Evolutionary conservation across 2,113 vertebrate genomes (phyloP).

Genomic region (Perca fluviatilis): DNA sequence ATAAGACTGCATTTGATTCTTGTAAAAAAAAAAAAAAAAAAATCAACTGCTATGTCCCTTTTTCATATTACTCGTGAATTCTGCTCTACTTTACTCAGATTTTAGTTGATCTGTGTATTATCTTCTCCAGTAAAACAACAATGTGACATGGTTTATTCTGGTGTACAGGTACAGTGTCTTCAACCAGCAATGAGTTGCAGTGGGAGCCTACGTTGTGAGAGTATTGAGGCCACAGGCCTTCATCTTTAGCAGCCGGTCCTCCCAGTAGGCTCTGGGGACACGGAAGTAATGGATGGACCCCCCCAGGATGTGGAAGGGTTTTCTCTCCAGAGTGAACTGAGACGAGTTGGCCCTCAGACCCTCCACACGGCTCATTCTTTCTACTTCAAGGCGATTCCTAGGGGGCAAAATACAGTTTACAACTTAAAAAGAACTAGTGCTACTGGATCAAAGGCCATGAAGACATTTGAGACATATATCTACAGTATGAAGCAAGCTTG

Average conservation of each 20-base stretch:
- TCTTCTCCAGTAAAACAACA: background rate
- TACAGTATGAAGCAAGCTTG: background rate
- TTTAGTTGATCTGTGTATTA: background rate
- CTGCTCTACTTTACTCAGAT: background rate
- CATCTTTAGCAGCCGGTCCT: constrained; percentile 87
- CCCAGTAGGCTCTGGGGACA: constrained; percentile 90
- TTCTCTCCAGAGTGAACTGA: constrained; percentile 88
- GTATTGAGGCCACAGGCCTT: constrained; percentile 91
- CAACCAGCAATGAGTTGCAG: background rate
- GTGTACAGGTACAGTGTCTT: background rate
- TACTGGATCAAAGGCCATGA: background rate
- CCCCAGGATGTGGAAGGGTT: constrained; percentile 87
- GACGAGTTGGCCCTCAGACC: constrained; percentile 84
- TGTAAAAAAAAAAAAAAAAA: background rate
- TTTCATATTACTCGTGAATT: background rate
- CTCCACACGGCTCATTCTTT: constrained; percentile 73
- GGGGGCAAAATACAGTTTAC: background rate
- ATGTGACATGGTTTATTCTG: background rate
- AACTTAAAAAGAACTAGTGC: constrained; percentile 2
- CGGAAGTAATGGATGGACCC: constrained; percentile 94
- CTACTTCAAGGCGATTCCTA: constrained; percentile 19
- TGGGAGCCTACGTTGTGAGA: constrained; percentile 89
- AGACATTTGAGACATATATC: background rate
- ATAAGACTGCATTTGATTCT: background rate
- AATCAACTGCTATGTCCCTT: background rate